phyloP scores from a whole-genome alignment of 1,140 invertebrate species.

The Bicyclus anynana region DNA sequence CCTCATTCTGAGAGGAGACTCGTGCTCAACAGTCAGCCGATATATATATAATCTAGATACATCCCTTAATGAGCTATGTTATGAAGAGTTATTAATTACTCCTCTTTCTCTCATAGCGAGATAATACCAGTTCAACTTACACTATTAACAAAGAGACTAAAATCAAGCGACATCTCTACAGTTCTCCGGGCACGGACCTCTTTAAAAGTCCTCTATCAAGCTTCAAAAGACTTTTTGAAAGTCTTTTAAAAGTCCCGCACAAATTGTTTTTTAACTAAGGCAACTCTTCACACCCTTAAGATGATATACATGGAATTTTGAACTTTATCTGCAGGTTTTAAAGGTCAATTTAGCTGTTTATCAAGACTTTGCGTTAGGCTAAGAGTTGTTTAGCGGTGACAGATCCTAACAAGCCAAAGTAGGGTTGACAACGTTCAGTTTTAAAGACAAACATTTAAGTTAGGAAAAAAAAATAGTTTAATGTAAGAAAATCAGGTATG shows the following conservation, averaged over 20 bases:
- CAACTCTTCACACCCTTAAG: not conserved
- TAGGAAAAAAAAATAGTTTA: not conserved
- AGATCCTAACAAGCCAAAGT: slow-evolving; percentile 24
- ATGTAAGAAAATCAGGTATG: no score
- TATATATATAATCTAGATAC: no score
- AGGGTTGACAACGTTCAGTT: slow-evolving; percentile 16
- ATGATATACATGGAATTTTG: not conserved
- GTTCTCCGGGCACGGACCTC: not conserved
- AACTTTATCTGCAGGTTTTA: not conserved
- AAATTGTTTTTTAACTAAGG: slow-evolving; percentile 25
- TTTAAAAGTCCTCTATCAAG: slow-evolving; percentile 22
- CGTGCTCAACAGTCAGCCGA: no score
- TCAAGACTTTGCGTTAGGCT: slow-evolving; percentile 1
- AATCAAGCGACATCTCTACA: not conserved
- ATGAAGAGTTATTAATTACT: no score
- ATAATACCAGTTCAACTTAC: no score
- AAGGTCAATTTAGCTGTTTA: slow-evolving; percentile 3
- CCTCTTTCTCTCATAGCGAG: no score
- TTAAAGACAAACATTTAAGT: no score
- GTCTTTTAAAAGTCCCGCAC: slow-evolving; percentile 7
- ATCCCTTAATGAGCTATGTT: no score
- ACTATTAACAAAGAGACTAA: not conserved
- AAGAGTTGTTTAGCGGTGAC: slow-evolving; percentile 28
- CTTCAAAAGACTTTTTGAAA: slow-evolving; percentile 26
- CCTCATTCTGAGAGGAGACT: no score